phyloP scores from a whole-genome alignment of 2,797 vertebrate species.

The Stomatorhinus walkeri region DNA sequence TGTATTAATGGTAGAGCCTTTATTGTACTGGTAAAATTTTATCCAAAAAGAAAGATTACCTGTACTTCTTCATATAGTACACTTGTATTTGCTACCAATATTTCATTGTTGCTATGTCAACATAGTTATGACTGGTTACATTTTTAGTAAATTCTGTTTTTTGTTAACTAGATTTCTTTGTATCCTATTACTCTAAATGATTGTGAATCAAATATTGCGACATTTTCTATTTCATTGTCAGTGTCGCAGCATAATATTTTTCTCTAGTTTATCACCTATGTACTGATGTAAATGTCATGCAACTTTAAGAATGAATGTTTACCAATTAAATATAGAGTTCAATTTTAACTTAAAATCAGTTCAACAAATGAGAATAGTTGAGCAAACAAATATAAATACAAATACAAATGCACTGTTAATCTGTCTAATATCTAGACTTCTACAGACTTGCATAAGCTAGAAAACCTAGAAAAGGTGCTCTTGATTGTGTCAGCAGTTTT shows the following conservation, averaged over 20 bases:
- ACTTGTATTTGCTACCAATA: slow-evolving; percentile 66
- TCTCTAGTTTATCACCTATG: slow-evolving; percentile 55
- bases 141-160: slow-evolving; percentile 68
- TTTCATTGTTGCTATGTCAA: slow-evolving; percentile 58
- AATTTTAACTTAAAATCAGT: slow-evolving; percentile 27
- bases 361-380: slow-evolving; percentile 42
- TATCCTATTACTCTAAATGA: slow-evolving; percentile 42
- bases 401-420: slow-evolving; percentile 17
- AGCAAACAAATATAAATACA: no score
- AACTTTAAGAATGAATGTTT: slow-evolving; percentile 15
- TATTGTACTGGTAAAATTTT: slow-evolving; percentile 29
- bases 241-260: slow-evolving; percentile 55
- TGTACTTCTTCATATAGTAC: slow-evolving; percentile 60
- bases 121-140: slow-evolving; percentile 59
- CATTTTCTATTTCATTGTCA: slow-evolving; percentile 36
- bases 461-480: slow-evolving; percentile 41
- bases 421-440: slow-evolving; percentile 47
- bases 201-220: slow-evolving; percentile 45
- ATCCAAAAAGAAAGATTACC: slow-evolving; percentile 19
- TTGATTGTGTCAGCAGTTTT: slow-evolving; percentile 45
- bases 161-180: slow-evolving; percentile 39
- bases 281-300: slow-evolving; percentile 28
- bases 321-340: slow-evolving; percentile 41
- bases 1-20: slow-evolving; percentile 28
- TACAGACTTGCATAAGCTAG: slow-evolving; percentile 34